Conservation (phyloP, 2,888 invertebrate species). For the Conops quadrifasciatus region DNA sequence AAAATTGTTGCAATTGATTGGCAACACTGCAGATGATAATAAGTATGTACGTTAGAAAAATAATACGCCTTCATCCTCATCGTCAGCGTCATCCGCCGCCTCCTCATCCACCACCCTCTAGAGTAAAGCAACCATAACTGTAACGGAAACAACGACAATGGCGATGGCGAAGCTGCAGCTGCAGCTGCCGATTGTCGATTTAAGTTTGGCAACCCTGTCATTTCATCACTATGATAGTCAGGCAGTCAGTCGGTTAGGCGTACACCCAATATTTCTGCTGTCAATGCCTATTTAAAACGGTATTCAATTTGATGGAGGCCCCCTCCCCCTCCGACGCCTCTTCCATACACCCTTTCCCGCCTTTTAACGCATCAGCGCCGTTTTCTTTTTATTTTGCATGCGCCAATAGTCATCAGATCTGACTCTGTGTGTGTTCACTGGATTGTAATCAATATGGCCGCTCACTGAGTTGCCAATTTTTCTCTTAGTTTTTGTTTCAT, state of each 20-base stretch:
- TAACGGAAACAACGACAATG: neutral
- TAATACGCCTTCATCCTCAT: too few relatives aligned
- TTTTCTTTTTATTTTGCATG: neutral
- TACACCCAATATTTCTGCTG: neutral
- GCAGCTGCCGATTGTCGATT: neutral
- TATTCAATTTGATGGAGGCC: neutral
- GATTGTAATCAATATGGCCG: constrained; percentile 1
- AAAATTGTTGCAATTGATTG: neutral
- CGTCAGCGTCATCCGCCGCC: too few relatives aligned
- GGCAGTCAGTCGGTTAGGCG: neutral
- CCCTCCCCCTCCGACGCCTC: too few relatives aligned
- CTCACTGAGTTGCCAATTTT: neutral
- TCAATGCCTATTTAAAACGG: constrained; percentile 2
- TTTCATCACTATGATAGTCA: neutral
- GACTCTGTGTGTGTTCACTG: neutral
- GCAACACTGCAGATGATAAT: constrained; percentile 10
- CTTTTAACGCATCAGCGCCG: neutral
- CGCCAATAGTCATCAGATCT: neutral
- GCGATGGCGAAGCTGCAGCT: neutral
- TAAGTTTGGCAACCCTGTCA: neutral
- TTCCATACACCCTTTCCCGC: neutral
- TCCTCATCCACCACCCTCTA: neutral
- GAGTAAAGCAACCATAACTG: neutral
- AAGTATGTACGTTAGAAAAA: neutral
- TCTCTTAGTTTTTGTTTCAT: neutral